Conservation (phyloP, 2,888 invertebrate species). For the Polydrusus pterygomalis region DNA sequence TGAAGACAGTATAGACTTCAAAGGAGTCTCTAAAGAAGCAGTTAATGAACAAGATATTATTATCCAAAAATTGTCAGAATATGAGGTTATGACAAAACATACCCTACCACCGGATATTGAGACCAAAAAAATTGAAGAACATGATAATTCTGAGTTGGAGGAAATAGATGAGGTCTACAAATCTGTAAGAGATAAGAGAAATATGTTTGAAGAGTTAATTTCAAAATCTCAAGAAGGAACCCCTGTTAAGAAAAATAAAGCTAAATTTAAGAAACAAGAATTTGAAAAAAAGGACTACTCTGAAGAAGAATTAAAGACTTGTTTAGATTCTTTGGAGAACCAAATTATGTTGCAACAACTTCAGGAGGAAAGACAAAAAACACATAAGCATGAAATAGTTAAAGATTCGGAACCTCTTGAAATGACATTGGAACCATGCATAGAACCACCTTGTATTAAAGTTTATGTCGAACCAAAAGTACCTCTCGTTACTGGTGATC, state of each 20-base stretch:
- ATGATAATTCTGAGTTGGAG: conserved; percentile 51
- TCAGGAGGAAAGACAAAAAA: conserved; percentile 20
- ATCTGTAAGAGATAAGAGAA: conserved; percentile 68
- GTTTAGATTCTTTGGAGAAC: conserved; percentile 60
- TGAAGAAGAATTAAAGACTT: conserved; percentile 59
- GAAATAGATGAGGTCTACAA: conserved; percentile 61
- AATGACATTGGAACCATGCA: conserved; percentile 55
- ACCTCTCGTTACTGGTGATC: conserved; percentile 45
- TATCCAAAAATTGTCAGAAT: not conserved
- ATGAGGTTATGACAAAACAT: not conserved
- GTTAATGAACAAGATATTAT: conserved; percentile 8
- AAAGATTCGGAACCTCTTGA: conserved; percentile 36
- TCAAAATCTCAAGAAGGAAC: conserved; percentile 68
- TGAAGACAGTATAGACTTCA: conserved; percentile 30
- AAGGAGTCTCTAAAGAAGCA: conserved; percentile 13
- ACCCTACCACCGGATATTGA: not conserved
- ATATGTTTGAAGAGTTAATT: conserved; percentile 69
- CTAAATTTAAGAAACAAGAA: conserved; percentile 43
- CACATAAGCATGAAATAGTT: conserved; percentile 47
- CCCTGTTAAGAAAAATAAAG: conserved; percentile 62
- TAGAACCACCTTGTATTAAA: conserved; percentile 66
- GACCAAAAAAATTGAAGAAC: conserved; percentile 34
- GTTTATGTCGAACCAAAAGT: conserved; percentile 61
- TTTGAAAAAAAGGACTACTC: conserved; percentile 56
- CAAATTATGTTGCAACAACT: conserved; percentile 57